phyloP scores from a whole-genome alignment of 2,113 vertebrate genomes.

The Onychostruthus taczanowskii region DNA sequence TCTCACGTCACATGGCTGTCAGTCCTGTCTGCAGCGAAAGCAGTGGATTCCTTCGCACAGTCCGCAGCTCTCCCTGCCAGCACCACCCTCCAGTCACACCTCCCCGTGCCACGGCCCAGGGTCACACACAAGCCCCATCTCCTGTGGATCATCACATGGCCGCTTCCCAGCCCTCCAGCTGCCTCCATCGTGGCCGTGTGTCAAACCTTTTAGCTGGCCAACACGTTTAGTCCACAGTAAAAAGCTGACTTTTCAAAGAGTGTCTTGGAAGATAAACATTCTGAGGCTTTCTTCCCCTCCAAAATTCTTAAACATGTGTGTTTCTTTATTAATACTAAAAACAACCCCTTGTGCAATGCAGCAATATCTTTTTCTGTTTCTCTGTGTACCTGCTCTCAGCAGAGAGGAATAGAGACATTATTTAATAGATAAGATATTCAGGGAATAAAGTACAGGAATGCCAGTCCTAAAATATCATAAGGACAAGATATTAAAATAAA shows the following conservation, averaged over 20 bases:
- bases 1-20: background rate
- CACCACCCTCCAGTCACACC: background rate
- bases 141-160: background rate
- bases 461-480: background rate
- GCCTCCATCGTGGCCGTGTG: rapidly evolving
- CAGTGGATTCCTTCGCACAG: rapidly evolving
- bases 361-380: background rate
- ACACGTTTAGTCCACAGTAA: background rate
- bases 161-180: background rate
- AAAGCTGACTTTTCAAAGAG: background rate
- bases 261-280: background rate
- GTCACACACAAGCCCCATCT: background rate
- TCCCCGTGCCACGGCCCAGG: background rate
- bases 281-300: rapidly evolving
- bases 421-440: background rate
- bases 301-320: background rate
- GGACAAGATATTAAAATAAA: background rate
- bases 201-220: background rate
- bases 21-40: rapidly evolving
- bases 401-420: background rate
- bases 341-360: background rate
- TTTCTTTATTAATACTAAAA: background rate
- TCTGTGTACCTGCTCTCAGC: background rate
- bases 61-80: background rate
- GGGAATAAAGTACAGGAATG: background rate